Conservation (phyloP, 2,113 vertebrate species). For the Notarius lentiginosus region DNA sequence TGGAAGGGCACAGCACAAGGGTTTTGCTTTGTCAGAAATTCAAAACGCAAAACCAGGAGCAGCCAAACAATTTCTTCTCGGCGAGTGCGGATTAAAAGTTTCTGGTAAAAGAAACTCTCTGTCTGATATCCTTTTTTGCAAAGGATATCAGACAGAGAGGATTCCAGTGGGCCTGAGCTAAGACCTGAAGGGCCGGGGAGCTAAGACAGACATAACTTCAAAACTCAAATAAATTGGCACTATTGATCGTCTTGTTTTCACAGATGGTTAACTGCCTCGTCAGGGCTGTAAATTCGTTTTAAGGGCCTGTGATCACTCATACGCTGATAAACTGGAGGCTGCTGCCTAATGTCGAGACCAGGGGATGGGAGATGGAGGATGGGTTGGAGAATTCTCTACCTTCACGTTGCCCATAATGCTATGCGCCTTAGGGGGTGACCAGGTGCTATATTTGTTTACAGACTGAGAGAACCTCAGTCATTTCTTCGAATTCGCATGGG, state of each 20-base stretch:
- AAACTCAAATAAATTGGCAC: slow-evolving; percentile 37
- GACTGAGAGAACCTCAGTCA: too few species aligned
- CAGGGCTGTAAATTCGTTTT: slow-evolving; percentile 52
- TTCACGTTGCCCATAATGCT: too few species aligned
- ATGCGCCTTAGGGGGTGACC: too few species aligned
- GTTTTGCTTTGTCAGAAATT: slow-evolving; percentile 29
- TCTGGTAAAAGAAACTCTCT: not conserved
- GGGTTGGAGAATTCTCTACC: not conserved
- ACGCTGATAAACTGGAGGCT: slow-evolving; percentile 42
- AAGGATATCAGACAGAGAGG: not conserved
- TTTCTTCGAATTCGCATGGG: too few species aligned
- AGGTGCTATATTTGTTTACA: too few species aligned
- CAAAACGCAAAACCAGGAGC: slow-evolving; percentile 15
- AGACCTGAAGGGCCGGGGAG: not conserved
- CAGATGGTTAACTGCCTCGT: slow-evolving; percentile 54
- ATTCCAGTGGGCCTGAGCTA: not conserved
- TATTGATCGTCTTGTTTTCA: slow-evolving; percentile 49
- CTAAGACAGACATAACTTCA: slow-evolving; percentile 40
- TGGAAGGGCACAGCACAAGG: slow-evolving; percentile 29
- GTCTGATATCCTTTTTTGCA: not conserved
- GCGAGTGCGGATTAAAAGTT: not conserved
- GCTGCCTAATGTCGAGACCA: slow-evolving; percentile 24
- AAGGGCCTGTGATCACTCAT: slow-evolving; percentile 48
- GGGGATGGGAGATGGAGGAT: slow-evolving; percentile 2
- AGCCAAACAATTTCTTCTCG: not conserved